Conservation (phyloP, 2,797 vertebrate genomes). For the Chiloscyllium punctatum region DNA sequence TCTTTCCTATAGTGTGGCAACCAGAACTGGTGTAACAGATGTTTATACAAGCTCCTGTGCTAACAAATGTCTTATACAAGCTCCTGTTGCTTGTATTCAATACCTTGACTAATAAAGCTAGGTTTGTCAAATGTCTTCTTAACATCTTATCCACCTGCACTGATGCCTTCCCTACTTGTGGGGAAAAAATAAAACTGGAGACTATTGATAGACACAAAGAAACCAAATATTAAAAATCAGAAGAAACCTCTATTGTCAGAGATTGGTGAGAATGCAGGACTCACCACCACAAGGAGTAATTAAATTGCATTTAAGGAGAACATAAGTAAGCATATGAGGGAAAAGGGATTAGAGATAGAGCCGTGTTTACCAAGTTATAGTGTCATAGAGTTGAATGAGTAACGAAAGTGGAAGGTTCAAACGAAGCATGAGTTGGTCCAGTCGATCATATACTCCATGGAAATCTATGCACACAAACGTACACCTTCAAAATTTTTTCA, state of each 20-base stretch:
- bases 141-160: too few species aligned
- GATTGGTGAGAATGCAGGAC: background rate
- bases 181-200: too few species aligned
- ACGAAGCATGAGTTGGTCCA: background rate
- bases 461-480: background rate
- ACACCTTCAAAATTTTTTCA: background rate
- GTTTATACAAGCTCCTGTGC: too few species aligned
- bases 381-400: background rate
- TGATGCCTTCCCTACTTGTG: too few species aligned
- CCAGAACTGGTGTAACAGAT: too few species aligned
- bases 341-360: background rate
- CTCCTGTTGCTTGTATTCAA: too few species aligned
- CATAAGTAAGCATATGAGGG: background rate
- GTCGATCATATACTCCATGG: background rate
- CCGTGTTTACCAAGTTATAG: background rate
- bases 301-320: background rate
- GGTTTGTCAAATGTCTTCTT: too few species aligned
- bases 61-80: too few species aligned
- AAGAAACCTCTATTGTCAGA: background rate
- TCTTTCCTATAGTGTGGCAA: too few species aligned
- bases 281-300: background rate
- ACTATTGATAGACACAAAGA: too few species aligned
- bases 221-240: background rate
- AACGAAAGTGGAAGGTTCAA: background rate
- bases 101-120: too few species aligned